Percentiles rank a stretch among this genome's conserved stretches.
These are phyloP conservation scores for Papilio polytes DNA, from an alignment of 1,140 invertebrate genomes.

Conservation along the genomic window DNA sequence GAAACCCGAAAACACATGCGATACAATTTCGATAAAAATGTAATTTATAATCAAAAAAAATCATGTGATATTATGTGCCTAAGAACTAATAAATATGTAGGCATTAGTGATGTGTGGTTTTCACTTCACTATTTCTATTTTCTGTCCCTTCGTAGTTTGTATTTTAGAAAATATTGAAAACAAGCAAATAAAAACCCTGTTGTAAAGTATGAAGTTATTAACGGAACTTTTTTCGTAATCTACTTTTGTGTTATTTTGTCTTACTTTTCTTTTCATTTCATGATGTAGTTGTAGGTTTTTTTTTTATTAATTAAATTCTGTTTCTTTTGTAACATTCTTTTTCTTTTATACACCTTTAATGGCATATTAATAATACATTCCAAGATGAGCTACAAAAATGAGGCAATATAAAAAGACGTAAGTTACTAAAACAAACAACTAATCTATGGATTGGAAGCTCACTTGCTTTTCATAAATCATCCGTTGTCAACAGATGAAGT, in stretches of 20 bases:
- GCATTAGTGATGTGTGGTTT: too few species aligned
- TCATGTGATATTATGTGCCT: too few species aligned
- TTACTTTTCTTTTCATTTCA: not conserved
- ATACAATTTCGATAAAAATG: not conserved
- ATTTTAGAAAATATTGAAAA: too few species aligned
- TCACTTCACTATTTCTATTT: too few species aligned
- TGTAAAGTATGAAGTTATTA: too few species aligned
- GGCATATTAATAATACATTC: not conserved
- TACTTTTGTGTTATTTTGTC: not conserved
- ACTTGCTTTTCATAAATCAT: not conserved
- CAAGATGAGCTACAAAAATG: not conserved
- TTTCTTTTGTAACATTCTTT: not conserved
- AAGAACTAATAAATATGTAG: too few species aligned
- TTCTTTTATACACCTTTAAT: not conserved
- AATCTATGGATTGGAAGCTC: not conserved
- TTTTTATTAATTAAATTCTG: not conserved
- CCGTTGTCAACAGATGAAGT: slow-evolving; percentile 60
- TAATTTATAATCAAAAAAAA: not conserved
- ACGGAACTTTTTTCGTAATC: too few species aligned
- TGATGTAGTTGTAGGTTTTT: not conserved
- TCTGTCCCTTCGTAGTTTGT: too few species aligned
- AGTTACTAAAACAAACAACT: not conserved
- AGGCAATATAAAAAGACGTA: not conserved
- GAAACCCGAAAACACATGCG: too few species aligned
- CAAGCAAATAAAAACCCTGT: too few species aligned